Base-by-base conservation (phyloP, 2,113 vertebrate species). In the Malurus melanocephalus region DNA sequence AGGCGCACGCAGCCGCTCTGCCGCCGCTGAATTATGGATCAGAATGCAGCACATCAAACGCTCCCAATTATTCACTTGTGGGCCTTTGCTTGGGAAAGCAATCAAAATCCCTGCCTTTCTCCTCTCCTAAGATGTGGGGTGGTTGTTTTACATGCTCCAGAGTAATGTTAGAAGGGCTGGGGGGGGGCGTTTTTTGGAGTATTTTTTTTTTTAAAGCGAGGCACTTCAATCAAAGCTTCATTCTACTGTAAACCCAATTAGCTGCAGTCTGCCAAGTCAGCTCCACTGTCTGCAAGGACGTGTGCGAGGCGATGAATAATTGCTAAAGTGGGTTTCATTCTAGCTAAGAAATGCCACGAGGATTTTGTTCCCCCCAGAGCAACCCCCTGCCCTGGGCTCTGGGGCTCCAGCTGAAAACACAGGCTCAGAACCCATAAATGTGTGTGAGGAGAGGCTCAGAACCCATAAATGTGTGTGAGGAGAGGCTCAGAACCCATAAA, bases 191-290 rank as follows among this genome's bases (percentile, higher is more conserved):
- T n/a, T 11, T 28, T 18, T 53, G 71, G 80, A 43, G 30, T 80
- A 4, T 52, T 56, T 53, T 59, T 26, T 82, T 80, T 80, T 35
- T 35, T 35, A 53, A 71, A 94, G 81, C 11, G 2, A 78, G 59
- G 80, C 85, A 64, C 77, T 95, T 96, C 95, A 91, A 78, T 96
- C 94, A 96, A 86, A 94, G 88, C 94, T 92, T 92, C 92, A 76
- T 92, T 90, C 73, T 89, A 5, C 91, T 91, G 45, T 76, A 90
- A 96, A 95, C 81, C 94, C 90, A 93, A 83, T 94, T 93, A 94
- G 67, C 80, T 89, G 14, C 88, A 80, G 60, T 57, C 91, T 92
- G 74, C 92, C 88, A 77, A 93, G 82, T 86, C 92, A 92, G 79
- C 76, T 72, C 12, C 10, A 5, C 85, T 91, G 87, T 33, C 85